phyloP scores from a whole-genome alignment of 35 echinoderm and acorn worm species.

The Apostichopus californicus region DNA sequence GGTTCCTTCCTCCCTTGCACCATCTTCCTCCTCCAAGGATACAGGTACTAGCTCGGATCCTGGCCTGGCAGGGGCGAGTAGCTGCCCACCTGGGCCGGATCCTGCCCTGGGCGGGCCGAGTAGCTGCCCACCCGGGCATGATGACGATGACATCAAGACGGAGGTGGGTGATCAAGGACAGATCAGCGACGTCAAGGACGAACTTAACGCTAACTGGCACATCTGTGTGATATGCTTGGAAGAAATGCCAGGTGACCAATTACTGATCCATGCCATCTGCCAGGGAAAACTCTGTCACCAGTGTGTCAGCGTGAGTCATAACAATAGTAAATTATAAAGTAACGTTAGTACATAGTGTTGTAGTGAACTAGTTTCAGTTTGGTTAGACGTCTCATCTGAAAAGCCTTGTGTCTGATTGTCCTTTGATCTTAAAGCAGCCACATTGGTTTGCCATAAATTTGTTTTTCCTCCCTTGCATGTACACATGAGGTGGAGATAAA shows the following conservation, averaged over 20 bases:
- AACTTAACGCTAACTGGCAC: slow-evolving; percentile 71
- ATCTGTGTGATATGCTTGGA: slow-evolving; percentile 94
- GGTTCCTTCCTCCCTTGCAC: neutral
- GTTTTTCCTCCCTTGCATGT: neutral
- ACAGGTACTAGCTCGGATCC: slow-evolving; percentile 1
- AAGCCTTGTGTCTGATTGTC: neutral
- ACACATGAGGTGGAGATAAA: neutral
- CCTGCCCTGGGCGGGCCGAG: slow-evolving; percentile 20
- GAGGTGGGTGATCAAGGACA: slow-evolving; percentile 46
- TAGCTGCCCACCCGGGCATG: neutral
- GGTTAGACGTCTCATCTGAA: neutral
- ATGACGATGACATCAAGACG: slow-evolving; percentile 31
- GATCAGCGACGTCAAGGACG: slow-evolving; percentile 59
- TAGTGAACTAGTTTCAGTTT: too few species aligned
- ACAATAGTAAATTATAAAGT: too few species aligned
- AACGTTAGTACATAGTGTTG: too few species aligned
- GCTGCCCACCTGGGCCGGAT: neutral
- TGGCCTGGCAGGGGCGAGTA: slow-evolving; percentile 25
- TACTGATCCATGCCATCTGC: slow-evolving; percentile 78
- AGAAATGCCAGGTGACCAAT: slow-evolving; percentile 80
- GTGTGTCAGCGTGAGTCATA: slow-evolving; percentile 80
- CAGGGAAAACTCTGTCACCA: slow-evolving; percentile 81
- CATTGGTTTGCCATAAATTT: too few species aligned
- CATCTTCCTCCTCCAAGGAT: slow-evolving; percentile 1
- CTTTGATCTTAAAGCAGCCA: too few species aligned